phyloP scores from a whole-genome alignment of 64 coral and sea anemone species.

The Trachythela sp. region DNA sequence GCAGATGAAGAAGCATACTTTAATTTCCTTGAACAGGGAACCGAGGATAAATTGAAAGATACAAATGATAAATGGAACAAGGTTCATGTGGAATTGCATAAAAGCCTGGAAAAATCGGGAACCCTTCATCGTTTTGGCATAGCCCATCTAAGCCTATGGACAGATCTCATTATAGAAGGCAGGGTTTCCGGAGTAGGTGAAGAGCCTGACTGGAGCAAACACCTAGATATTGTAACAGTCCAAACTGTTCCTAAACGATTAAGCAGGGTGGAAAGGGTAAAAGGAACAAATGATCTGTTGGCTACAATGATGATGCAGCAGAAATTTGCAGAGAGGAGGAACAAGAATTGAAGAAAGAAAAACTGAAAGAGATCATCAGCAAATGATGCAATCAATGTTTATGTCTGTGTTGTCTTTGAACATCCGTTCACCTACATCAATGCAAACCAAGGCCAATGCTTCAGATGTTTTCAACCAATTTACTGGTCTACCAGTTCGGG shows the following conservation, averaged over 20 bases:
- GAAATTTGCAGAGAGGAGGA: constrained; percentile 45
- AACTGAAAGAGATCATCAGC: constrained; percentile 2
- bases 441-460: not conserved
- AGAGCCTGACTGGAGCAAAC: constrained; percentile 44
- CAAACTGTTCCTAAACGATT: constrained; percentile 39
- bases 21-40: not conserved
- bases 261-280: not conserved
- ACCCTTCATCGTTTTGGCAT: constrained; percentile 43
- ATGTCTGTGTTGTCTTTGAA: not conserved
- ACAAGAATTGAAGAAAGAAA: constrained; percentile 33
- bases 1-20: constrained; percentile 44
- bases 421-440: not conserved
- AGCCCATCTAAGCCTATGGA: constrained; percentile 43
- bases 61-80: constrained; percentile 44
- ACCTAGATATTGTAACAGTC: constrained; percentile 14
- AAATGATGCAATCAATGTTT: constrained; percentile 14
- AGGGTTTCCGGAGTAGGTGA: constrained; percentile 36
- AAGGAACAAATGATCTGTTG: constrained; percentile 28
- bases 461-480: not conserved
- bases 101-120: constrained; percentile 31
- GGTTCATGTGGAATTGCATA: constrained; percentile 18
- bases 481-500: not conserved
- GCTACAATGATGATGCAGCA: constrained; percentile 43
- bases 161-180: constrained; percentile 44
- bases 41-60: constrained; percentile 23